These are phyloP conservation scores for Vicugna pacos DNA, from an alignment of 2,113 vertebrate genomes.

Conservation along the genomic window DNA sequence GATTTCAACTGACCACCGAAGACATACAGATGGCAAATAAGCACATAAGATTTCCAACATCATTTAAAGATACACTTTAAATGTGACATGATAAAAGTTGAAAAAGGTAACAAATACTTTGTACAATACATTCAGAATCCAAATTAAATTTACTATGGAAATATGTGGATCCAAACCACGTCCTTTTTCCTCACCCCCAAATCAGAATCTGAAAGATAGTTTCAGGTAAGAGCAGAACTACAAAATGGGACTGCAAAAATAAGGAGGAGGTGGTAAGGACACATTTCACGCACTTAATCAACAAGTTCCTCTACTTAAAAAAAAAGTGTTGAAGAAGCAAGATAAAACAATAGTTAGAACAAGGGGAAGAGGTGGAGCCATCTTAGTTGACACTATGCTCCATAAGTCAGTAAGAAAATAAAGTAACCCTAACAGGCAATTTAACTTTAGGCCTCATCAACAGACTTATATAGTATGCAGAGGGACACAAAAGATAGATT, in stretches of 20 bases:
- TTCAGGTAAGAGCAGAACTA: conserved; percentile 20
- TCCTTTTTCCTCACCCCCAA: not conserved
- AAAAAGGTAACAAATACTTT: conserved; percentile 13
- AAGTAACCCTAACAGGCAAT: not conserved
- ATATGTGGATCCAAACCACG: conserved; percentile 10
- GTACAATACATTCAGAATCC: not conserved
- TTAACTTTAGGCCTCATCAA: not conserved
- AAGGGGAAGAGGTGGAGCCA: not conserved
- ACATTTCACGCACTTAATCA: not conserved
- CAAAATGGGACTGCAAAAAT: not conserved
- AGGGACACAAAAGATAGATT: not conserved
- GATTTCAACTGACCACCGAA: not conserved
- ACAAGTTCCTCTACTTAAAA: not conserved
- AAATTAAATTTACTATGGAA: conserved; percentile 55
- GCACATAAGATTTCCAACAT: not conserved
- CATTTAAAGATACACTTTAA: not conserved
- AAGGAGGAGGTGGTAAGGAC: not conserved
- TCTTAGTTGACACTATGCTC: not conserved
- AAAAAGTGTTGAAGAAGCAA: not conserved
- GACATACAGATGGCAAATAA: not conserved
- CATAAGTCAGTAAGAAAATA: not conserved
- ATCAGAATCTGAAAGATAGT: conserved; percentile 4
- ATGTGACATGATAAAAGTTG: not conserved
- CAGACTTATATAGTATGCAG: not conserved
- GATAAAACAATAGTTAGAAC: not conserved